Evolutionary conservation across 2,888 invertebrate species (phyloP).

Genomic region (Melieria crassipennis): DNA sequence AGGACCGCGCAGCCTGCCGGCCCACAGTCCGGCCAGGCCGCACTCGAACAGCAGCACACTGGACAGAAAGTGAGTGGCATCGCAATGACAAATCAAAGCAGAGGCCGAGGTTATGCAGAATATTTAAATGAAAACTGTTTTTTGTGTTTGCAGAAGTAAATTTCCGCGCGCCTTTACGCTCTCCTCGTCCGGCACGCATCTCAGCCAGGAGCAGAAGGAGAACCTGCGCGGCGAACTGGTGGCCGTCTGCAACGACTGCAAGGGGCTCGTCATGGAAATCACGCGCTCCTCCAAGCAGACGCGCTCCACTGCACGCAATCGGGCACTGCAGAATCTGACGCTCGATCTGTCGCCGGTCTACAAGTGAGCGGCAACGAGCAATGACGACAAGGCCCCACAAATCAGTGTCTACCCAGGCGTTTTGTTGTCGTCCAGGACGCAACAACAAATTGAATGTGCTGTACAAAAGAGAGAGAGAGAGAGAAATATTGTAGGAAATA

Average conservation of each 20-base stretch:
- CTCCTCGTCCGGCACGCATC: constrained; percentile 66
- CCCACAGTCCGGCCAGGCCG: constrained; percentile 64
- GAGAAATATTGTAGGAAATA: no score
- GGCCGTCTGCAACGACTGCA: constrained; percentile 94
- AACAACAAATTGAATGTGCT: no score
- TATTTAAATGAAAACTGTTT: not conserved
- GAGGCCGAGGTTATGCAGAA: no score
- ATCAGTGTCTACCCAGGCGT: not conserved
- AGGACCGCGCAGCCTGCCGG: constrained; percentile 69
- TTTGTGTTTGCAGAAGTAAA: constrained; percentile 67
- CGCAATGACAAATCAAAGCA: no score
- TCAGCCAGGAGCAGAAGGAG: constrained; percentile 69
- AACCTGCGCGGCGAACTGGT: constrained; percentile 81
- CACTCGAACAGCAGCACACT: constrained; percentile 67
- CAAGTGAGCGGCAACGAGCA: constrained; percentile 59
- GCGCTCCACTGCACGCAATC: constrained; percentile 83
- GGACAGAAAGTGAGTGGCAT: constrained; percentile 68
- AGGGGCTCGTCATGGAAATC: constrained; percentile 92
- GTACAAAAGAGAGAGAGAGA: no score
- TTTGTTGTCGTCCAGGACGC: no score
- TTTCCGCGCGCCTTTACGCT: constrained; percentile 72
- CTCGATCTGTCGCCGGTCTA: constrained; percentile 86
- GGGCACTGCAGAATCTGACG: constrained; percentile 82
- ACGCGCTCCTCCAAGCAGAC: constrained; percentile 84
- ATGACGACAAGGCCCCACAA: not conserved